Base-by-base conservation (phyloP, 2,113 vertebrate genomes). In the Falco punctatus region DNA sequence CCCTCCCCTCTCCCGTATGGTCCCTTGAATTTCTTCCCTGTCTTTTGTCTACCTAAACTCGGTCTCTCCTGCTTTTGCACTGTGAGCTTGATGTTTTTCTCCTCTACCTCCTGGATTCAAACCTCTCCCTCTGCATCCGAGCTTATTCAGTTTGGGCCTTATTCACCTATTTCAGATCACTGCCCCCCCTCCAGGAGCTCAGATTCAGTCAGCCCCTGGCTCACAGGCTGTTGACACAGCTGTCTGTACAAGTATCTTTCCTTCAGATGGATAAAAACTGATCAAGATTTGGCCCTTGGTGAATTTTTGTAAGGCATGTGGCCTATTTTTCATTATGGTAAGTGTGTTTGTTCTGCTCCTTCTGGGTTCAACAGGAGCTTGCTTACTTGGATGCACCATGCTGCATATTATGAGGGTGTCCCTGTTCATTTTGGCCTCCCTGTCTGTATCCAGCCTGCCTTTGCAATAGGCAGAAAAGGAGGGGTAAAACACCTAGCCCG, bases 181-280 rank as follows among this genome's bases (percentile, higher is more conserved):
- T 62, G 78, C 61, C 59, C 62, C 42, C 5, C 3, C 72, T 94
- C 79, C 90, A 92, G 88, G 64, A 96, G 67, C 86, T 86, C 82
- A 83, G 88, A 93, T 88, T 92, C 75, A 27, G 64, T 92, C 90
- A 90, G 67, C 20, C 55, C 26, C 86, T 97, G 94, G 96, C 94
- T 96, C 75, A 33, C 55, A 55, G 67, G 82, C 80, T 96, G 96
- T 97, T 97, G 95, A 97, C 93, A 96, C 96, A 96, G 93, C 96
- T 97, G 96, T 95, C 79, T 0, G 1, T 92, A 33, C 0, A 1
- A 95, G 80, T 94, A 30, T 96, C 87, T 80, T 93, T 88, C 67
- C 88, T 96, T 93, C 86, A 88, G 64, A 94, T 59, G 96, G 96
- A 96, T 93, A 96, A 96, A 96, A 96, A 81, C 79, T 52, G 90